Evolutionary conservation across 2,888 invertebrate genomes (phyloP), one percentile per base, ranked within the genome.

Genomic region (Plebejus melissa): DNA sequence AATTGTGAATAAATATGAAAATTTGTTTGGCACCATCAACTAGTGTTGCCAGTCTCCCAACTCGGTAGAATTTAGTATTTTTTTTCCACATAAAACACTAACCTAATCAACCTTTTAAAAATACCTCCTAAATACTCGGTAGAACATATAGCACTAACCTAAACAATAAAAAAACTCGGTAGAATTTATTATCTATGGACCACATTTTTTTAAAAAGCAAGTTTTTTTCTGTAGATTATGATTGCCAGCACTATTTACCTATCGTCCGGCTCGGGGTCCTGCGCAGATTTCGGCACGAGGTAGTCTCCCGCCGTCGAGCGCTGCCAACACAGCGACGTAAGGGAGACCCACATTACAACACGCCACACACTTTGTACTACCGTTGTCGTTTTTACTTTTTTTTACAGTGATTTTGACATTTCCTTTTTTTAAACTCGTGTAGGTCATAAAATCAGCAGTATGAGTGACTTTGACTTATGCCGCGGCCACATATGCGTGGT

Each of bases 201-300:
- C 16, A 54, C 1, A 2, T 9, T 5, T 57, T 60, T 65, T 36
- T 65, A 5, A 4, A 60, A 2, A 13, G 32, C 4, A 4, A 5
- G 2, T 28, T 16, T 75, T 11, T 22, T 75, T 69, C 50, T 65
- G 4, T 36, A 38, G 11, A 41, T 54, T 74, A 58, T 77, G 78
- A 76, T 85, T 84, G 85, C 82, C 85, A 85, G 82, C 81, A 81
- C 80, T 74, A 69, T 86, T 90, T 93, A 93, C 93, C 93, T 93
- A 90, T 84, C 84, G 80, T 81, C 85, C 78, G 85, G 81, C 82
- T 86, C 82, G 82, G 86, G 84, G 84, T 90, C 90, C 87, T 85
- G 86, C 82, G 91, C 89, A 81, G 91, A 86, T 88, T 89, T 88
- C 84, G 94, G 94, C 87, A 93, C 94, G 83, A 94, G 89, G 91